Evolutionary conservation across 2,888 invertebrate species (phyloP).

Genomic region (Apomyelois bistriatella): DNA sequence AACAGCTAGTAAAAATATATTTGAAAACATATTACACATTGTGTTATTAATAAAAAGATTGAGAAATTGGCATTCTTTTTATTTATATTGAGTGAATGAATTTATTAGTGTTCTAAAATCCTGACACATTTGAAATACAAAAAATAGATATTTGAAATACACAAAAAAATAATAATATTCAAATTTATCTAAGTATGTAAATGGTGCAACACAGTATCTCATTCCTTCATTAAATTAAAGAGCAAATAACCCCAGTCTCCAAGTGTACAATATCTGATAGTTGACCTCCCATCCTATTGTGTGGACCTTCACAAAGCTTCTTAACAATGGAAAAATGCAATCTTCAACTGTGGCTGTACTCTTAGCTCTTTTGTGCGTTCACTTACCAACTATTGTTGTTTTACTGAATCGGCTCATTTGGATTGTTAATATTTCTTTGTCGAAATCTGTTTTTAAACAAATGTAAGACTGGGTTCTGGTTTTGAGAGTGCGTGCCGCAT

Average conservation of each 20-base stretch:
- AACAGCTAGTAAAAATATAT: too few relatives aligned
- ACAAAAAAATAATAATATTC: too few relatives aligned
- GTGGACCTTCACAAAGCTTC: background rate
- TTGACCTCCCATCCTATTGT: constrained; percentile 11
- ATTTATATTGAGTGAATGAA: too few relatives aligned
- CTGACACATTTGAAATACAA: too few relatives aligned
- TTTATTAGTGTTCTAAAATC: too few relatives aligned
- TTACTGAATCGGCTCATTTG: background rate
- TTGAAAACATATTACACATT: too few relatives aligned
- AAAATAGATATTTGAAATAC: too few relatives aligned
- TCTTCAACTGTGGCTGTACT: constrained; percentile 4
- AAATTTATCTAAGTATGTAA: background rate
- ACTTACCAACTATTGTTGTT: constrained; percentile 3
- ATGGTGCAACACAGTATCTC: too few relatives aligned
- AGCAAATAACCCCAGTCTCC: background rate
- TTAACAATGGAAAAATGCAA: constrained; percentile 6
- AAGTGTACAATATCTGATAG: constrained; percentile 8
- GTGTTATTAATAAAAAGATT: too few relatives aligned
- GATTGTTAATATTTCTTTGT: background rate
- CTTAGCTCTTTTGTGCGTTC: background rate
- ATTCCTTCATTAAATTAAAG: too few relatives aligned
- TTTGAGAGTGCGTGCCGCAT: too few relatives aligned
- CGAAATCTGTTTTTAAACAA: background rate
- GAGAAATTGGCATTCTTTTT: too few relatives aligned
- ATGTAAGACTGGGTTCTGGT: background rate